Base-by-base conservation (phyloP, 1,140 invertebrate species). In the Caenorhabditis elegans region DNA sequence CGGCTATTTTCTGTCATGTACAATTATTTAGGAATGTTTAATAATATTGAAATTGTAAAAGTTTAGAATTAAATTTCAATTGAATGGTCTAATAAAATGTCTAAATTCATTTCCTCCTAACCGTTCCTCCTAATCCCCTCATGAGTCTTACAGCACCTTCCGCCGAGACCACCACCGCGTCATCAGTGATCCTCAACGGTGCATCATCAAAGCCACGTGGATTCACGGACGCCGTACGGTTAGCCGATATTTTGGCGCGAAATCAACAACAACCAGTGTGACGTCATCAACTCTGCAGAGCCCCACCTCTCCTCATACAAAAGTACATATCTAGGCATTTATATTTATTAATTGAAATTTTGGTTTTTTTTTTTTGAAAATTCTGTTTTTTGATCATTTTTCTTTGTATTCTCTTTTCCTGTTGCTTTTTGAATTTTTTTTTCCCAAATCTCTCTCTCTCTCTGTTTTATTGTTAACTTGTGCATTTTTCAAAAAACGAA, bases 261-360 rank as follows among this genome's bases (percentile, higher is more conserved):
- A 70, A 70, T 70, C 60, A 70, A 39, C 60, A 70, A 2, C 60
- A 70, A 22, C 34, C 60, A 8, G 60, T 70, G 19, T 70, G 34
- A 60, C 55, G n/a, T n/a, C 55, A 26, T 26, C 8, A 53, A n/a
- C n/a, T n/a, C n/a, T n/a, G n/a, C n/a, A n/a, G n/a, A n/a, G n/a
- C n/a, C n/a, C n/a, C n/a, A n/a, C n/a, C n/a, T n/a, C n/a, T n/a
- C n/a, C n/a, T n/a, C n/a, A n/a, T n/a, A n/a, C n/a, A n/a, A n/a
- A n/a, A n/a, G n/a, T 53, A 2, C 51, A 53, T 34, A 15, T 60
- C 13, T 60, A 60, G 53, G 53, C 26, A 60, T 60, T 60, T 53
- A n/a, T 15, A 53, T n/a, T 26, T 8, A 5, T 43, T 43, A 43
- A 43, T 43, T 43, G 15, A 8, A 43, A 43, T 43, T 43, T 43